Evolutionary conservation across 2,797 vertebrate species (phyloP).

Genomic region (Hydrocynus forskahlii): DNA sequence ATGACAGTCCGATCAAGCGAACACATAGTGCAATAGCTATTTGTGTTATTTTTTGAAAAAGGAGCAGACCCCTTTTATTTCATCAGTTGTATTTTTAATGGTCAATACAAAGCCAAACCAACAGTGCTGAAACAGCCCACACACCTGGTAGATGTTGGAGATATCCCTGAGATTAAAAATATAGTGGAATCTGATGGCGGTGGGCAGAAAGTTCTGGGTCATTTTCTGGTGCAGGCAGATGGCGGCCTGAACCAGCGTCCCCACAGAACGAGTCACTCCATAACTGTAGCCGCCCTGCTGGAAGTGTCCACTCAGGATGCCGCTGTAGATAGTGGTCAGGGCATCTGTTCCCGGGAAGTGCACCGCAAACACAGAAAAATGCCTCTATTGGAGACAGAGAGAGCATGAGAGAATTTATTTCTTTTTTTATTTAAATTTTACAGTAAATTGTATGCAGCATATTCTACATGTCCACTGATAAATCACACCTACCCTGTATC

Average conservation of each 20-base stretch:
- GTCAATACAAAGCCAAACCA: neutral
- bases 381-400: constrained; percentile 51
- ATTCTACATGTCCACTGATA: neutral
- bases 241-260: constrained; percentile 73
- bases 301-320: constrained; percentile 81
- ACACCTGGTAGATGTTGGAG: constrained; percentile 78
- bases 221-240: constrained; percentile 86
- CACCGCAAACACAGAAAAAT: constrained; percentile 80
- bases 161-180: constrained; percentile 84
- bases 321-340: constrained; percentile 79
- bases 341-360: constrained; percentile 76
- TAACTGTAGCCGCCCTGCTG: constrained; percentile 81
- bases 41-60: neutral
- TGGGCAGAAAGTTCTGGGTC: constrained; percentile 84
- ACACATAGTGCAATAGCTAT: neutral
- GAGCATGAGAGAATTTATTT: neutral
- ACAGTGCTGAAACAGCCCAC: neutral
- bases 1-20: neutral
- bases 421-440: neutral
- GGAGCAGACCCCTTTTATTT: neutral
- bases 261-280: constrained; percentile 78
- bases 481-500: too few relatives aligned
- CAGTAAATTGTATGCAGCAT: neutral
- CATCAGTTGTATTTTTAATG: neutral
- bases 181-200: constrained; percentile 82